These are phyloP conservation scores for Drepanosiphum platanoidis DNA, from an alignment of 2,888 invertebrate species.

Conservation along the genomic window DNA sequence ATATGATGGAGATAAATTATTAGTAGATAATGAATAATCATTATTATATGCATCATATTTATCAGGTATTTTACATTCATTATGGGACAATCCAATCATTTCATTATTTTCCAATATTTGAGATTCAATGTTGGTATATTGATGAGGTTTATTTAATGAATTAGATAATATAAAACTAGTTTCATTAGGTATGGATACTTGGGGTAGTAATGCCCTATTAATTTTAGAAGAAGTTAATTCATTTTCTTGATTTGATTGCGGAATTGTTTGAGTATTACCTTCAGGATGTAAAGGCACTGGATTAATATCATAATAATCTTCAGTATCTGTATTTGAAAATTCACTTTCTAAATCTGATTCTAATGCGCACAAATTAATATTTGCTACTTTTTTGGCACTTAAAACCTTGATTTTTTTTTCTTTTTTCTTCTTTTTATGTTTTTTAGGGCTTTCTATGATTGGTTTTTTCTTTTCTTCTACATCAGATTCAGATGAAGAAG, in stretches of 20 bases:
- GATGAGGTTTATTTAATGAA: not conserved
- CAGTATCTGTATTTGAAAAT: slow-evolving; percentile 53
- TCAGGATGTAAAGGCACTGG: slow-evolving; percentile 55
- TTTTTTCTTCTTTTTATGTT: slow-evolving; percentile 57
- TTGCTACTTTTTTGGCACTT: slow-evolving; percentile 55
- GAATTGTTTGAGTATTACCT: not conserved
- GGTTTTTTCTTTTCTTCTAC: slow-evolving; percentile 36
- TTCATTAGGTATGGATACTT: slow-evolving; percentile 3
- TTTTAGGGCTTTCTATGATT: slow-evolving; percentile 54
- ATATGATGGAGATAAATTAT: slow-evolving; percentile 15
- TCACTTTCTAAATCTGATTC: slow-evolving; percentile 57
- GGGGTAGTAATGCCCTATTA: not conserved
- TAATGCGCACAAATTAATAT: slow-evolving; percentile 52
- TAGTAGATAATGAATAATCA: slow-evolving; percentile 15
- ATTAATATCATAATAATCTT: slow-evolving; percentile 60
- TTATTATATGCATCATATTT: slow-evolving; percentile 11
- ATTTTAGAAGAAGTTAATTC: not conserved
- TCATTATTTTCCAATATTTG: slow-evolving; percentile 26
- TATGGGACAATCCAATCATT: not conserved
- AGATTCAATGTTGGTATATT: slow-evolving; percentile 23
- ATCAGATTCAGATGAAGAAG: slow-evolving; percentile 52
- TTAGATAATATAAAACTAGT: not conserved
- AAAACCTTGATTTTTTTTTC: slow-evolving; percentile 53
- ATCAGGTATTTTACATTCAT: slow-evolving; percentile 25
- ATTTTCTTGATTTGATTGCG: slow-evolving; percentile 5